Conservation (phyloP, 2,113 vertebrate species). For the Oncorhynchus kisutch region DNA sequence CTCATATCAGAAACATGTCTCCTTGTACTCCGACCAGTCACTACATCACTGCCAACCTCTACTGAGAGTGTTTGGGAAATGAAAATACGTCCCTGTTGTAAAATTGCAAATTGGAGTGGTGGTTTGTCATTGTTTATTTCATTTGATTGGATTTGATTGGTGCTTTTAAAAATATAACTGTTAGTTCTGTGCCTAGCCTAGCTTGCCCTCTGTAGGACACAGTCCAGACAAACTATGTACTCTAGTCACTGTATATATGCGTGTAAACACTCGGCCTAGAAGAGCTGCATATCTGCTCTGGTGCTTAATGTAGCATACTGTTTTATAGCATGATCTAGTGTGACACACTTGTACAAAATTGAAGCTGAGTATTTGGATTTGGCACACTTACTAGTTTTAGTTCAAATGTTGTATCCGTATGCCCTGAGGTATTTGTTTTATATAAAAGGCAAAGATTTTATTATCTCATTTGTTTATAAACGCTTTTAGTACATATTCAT, state of each 20-base stretch:
- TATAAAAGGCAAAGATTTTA: neutral
- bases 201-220: no score
- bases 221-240: no score
- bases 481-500: neutral
- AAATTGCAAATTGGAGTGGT: conserved; percentile 19
- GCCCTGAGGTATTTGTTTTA: neutral
- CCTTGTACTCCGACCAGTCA: neutral
- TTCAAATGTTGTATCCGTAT: neutral
- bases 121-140: conserved; percentile 26
- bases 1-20: neutral
- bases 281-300: neutral
- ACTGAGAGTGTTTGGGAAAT: conserved; percentile 29
- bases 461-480: neutral
- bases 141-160: neutral
- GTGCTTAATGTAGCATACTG: neutral
- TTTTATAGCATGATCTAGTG: neutral
- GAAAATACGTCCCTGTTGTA: neutral
- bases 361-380: neutral
- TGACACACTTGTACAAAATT: neutral
- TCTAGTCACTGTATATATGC: no score
- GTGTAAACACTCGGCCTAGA: neutral
- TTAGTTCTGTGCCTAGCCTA: no score
- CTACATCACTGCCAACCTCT: conserved; percentile 10
- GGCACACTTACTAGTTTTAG: neutral
- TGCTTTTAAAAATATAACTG: no score